Conservation (phyloP, 2,113 vertebrate species). For the Herpetotheres cachinnans region DNA sequence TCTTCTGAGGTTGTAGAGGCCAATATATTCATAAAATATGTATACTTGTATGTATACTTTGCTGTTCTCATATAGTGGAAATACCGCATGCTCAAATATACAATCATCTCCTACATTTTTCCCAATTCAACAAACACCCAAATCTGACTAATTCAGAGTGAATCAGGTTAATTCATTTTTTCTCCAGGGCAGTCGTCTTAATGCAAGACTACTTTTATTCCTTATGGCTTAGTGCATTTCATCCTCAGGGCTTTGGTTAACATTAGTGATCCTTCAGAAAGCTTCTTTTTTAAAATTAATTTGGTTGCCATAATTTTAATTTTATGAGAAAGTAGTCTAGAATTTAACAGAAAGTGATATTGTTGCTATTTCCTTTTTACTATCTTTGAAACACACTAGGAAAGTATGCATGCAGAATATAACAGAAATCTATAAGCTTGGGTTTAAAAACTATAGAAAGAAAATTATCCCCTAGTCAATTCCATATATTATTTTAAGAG, state of each 20-base stretch:
- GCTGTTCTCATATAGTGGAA: neutral
- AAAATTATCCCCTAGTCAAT: neutral
- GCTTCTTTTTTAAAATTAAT: conserved; percentile 32
- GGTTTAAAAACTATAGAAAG: neutral
- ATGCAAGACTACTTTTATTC: neutral
- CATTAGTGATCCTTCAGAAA: conserved; percentile 28
- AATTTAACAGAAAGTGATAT: neutral
- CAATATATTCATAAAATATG: neutral
- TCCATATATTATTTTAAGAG: neutral
- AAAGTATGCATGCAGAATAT: neutral
- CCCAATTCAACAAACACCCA: conserved; percentile 4
- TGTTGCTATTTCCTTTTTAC: neutral
- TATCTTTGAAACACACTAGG: neutral
- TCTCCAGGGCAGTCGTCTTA: conserved; percentile 32
- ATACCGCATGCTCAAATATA: neutral
- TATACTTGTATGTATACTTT: neutral
- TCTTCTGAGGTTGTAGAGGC: neutral
- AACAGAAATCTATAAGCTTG: neutral
- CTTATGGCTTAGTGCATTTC: neutral
- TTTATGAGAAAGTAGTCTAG: neutral
- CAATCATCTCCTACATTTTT: neutral
- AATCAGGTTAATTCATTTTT: conserved; percentile 30
- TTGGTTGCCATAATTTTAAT: neutral
- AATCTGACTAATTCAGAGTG: conserved; percentile 49
- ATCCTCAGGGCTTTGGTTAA: neutral